A percentile compares a stretch with the other conserved stretches of the same genome.
Conservation (phyloP, 2,797 vertebrate species). For the Tokudaia tokunoshimensis region DNA sequence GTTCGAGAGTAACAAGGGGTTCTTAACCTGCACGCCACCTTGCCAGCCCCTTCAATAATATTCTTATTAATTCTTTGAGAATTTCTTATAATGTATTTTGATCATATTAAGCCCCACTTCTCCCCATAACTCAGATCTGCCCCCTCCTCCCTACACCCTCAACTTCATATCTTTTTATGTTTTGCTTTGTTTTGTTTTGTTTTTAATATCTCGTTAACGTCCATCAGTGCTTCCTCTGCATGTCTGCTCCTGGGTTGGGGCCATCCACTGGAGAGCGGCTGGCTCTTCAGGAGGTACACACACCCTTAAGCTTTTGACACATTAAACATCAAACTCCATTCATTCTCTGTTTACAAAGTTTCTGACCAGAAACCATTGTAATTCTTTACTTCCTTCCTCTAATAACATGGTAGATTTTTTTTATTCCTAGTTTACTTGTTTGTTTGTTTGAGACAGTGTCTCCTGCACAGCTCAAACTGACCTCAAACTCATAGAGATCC, state of each 20-base stretch:
- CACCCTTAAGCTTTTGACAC: not conserved
- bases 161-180: not conserved
- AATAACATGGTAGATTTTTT: not conserved
- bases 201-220: not conserved
- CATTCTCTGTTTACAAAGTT: not conserved
- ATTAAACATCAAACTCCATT: conserved; percentile 23
- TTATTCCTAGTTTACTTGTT: not conserved
- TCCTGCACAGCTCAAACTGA: not conserved
- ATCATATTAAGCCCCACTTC: not conserved
- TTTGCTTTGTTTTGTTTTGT: not conserved
- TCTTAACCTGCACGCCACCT: not conserved
- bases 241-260: not conserved
- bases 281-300: not conserved
- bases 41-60: not conserved
- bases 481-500: not conserved
- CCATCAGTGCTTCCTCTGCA: not conserved
- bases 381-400: conserved; percentile 31
- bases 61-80: not conserved
- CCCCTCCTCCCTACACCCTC: no score
- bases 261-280: not conserved
- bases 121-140: not conserved
- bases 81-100: not conserved
- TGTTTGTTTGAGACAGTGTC: not conserved
- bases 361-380: conserved; percentile 1
- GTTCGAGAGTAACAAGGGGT: no score